These are phyloP conservation scores for Chaunax sp. DNA, from an alignment of 2,797 vertebrate species.

Conservation along the genomic window DNA sequence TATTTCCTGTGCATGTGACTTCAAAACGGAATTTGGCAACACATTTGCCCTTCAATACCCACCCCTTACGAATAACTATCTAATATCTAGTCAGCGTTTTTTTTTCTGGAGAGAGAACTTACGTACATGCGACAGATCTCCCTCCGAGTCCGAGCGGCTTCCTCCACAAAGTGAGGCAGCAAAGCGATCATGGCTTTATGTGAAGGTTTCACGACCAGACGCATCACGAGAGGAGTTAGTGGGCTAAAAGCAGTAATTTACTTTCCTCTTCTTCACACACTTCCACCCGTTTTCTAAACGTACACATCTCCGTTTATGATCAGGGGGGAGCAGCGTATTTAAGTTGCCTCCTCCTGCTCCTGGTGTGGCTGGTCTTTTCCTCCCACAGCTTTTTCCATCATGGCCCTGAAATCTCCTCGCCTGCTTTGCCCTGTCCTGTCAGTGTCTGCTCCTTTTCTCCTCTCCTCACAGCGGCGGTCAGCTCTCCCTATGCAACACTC, in stretches of 20 bases:
- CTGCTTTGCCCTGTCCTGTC: constrained; percentile 13
- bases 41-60: no score
- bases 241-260: background rate
- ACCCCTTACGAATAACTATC: background rate
- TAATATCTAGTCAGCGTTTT: background rate
- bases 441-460: constrained; percentile 44
- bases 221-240: constrained; percentile 68
- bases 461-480: constrained; percentile 43
- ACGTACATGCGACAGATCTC: constrained; percentile 86
- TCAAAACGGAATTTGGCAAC: no score
- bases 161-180: constrained; percentile 81
- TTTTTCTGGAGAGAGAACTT: constrained; percentile 56
- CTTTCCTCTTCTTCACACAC: background rate
- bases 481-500: constrained; percentile 43
- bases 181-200: constrained; percentile 71
- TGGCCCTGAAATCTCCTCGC: background rate
- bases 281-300: constrained; percentile 8
- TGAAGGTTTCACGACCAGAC: constrained; percentile 74
- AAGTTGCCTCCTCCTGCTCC: constrained; percentile 7
- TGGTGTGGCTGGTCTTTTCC: constrained; percentile 18
- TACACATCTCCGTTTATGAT: background rate
- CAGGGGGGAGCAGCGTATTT: constrained; percentile 1
- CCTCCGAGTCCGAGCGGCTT: constrained; percentile 75
- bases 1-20: no score
- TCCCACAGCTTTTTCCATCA: constrained; percentile 26